A percentile compares a stretch with the other conserved stretches of the same genome.
Evolutionary conservation across 2,888 invertebrate genomes (phyloP).

Genomic region (Caenorhabditis angaria): DNA sequence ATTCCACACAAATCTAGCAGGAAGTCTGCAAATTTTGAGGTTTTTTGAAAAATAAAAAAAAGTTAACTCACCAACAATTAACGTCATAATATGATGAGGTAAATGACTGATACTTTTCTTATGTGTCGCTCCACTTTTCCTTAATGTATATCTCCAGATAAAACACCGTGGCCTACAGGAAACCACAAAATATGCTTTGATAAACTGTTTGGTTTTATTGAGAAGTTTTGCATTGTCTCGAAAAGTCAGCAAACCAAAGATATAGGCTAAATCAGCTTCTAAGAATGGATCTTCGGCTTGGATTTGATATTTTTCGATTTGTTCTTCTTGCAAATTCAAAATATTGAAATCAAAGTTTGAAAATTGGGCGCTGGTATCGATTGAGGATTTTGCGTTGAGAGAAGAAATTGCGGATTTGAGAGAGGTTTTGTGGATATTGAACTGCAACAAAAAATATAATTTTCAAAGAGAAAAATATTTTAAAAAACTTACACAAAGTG

Average conservation of each 20-base stretch:
- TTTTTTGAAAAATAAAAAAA: no score
- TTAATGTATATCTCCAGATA: background rate
- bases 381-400: background rate
- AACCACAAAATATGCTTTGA: background rate
- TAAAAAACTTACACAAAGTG: background rate
- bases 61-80: background rate
- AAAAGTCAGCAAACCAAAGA: background rate
- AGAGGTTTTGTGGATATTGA: background rate
- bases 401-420: background rate
- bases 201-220: background rate
- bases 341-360: background rate
- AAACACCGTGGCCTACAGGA: background rate
- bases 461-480: background rate
- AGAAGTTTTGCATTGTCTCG: constrained; percentile 7
- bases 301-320: background rate
- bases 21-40: background rate
- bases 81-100: background rate
- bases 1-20: background rate
- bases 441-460: background rate
- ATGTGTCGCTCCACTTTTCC: constrained; percentile 1
- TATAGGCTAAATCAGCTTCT: background rate
- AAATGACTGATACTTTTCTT: constrained; percentile 2
- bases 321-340: background rate
- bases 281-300: background rate
- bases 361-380: background rate